These are phyloP conservation scores for Aphidius colemani DNA, from an alignment of 2,888 invertebrate species.

Conservation along the genomic window DNA sequence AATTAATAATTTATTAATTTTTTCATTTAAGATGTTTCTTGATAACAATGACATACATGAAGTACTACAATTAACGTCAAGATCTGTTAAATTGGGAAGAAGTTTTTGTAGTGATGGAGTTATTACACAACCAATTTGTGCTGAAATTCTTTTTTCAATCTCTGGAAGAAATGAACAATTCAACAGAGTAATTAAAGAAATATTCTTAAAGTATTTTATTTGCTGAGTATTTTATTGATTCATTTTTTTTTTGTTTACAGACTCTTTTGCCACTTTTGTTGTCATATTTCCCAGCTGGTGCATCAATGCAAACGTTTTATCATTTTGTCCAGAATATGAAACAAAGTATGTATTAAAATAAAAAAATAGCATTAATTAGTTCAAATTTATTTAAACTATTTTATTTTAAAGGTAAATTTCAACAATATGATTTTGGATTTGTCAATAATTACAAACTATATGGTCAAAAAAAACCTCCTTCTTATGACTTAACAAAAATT, in stretches of 20 bases:
- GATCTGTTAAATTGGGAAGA: slow-evolving; percentile 23
- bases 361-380: no score
- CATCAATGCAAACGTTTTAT: slow-evolving; percentile 20
- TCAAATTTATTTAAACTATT: not conserved
- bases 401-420: slow-evolving; percentile 26
- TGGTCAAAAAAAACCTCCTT: slow-evolving; percentile 32
- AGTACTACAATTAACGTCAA: slow-evolving; percentile 30
- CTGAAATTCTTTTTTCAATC: slow-evolving; percentile 8
- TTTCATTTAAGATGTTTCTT: slow-evolving; percentile 21
- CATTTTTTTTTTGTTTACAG: slow-evolving; percentile 26
- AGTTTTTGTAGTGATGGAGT: slow-evolving; percentile 29
- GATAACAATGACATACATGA: slow-evolving; percentile 28
- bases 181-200: slow-evolving; percentile 28
- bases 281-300: slow-evolving; percentile 31
- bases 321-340: slow-evolving; percentile 30
- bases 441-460: slow-evolving; percentile 34
- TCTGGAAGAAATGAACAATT: slow-evolving; percentile 32
- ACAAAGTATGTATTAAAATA: slow-evolving; percentile 11
- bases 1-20: no score
- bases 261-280: slow-evolving; percentile 28
- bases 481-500: slow-evolving; percentile 38
- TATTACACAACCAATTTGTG: slow-evolving; percentile 24
- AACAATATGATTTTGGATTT: slow-evolving; percentile 37
- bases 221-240: not conserved
- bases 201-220: not conserved